These are phyloP conservation scores for Emydoidea blandingii DNA, from an alignment of 2,797 vertebrate species.

Conservation along the genomic window DNA sequence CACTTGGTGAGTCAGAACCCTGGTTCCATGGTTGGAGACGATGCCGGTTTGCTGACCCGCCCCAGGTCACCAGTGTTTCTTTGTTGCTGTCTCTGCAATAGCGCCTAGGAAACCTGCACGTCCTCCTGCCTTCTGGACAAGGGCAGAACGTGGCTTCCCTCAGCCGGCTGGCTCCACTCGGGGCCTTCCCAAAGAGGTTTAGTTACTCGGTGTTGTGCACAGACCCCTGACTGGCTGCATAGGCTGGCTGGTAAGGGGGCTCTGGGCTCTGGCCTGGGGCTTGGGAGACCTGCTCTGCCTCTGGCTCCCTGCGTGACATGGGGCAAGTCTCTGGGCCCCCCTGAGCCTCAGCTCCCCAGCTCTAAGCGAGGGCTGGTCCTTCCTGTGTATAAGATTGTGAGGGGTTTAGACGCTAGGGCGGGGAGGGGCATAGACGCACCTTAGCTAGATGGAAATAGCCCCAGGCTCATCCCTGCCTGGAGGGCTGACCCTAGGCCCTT, in stretches of 20 bases:
- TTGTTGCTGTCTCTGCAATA: background rate
- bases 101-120: background rate
- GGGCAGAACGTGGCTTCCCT: background rate
- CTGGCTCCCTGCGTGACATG: background rate
- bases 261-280: background rate
- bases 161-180: background rate
- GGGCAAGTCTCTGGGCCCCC: background rate
- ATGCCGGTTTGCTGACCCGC: background rate
- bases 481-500: too few relatives aligned
- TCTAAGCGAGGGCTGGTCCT: too few relatives aligned
- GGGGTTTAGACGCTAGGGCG: too few relatives aligned
- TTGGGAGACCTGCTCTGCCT: background rate
- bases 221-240: background rate
- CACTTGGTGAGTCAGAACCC: background rate
- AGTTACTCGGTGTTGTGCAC: background rate
- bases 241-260: background rate
- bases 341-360: background rate
- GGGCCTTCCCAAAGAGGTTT: background rate
- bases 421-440: background rate
- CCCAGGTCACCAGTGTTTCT: background rate
- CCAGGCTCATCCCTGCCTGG: accelerated
- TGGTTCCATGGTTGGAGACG: background rate
- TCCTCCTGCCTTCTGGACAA: background rate
- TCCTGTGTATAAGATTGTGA: accelerated
- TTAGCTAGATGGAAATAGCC: background rate